These are phyloP conservation scores for Poliocrania exsul DNA, from an alignment of 2,797 vertebrate species.

Conservation along the genomic window DNA sequence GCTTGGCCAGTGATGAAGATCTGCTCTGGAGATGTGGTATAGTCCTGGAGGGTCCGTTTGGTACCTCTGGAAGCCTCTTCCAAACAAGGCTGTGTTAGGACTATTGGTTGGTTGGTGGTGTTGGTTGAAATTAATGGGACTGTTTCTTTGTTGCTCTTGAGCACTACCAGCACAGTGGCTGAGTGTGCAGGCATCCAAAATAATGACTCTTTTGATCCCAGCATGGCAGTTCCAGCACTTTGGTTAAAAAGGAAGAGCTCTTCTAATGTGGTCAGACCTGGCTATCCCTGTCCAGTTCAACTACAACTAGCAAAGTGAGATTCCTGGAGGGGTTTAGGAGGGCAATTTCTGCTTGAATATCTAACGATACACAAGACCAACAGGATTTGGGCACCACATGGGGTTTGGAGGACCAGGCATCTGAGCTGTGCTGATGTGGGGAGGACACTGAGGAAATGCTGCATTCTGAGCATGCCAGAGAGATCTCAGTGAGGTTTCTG, in stretches of 20 bases:
- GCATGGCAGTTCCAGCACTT: neutral
- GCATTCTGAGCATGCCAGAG: neutral
- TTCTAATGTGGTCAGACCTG: slow-evolving; percentile 14
- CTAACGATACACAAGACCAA: neutral
- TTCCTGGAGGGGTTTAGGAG: neutral
- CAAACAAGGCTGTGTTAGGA: neutral
- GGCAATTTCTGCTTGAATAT: neutral
- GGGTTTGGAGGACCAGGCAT: neutral
- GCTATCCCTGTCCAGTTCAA: neutral
- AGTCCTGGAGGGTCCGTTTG: neutral
- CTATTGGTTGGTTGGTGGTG: neutral
- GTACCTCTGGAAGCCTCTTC: neutral
- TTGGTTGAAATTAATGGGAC: neutral
- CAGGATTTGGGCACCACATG: rapidly evolving
- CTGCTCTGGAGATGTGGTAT: neutral
- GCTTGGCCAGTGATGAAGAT: neutral
- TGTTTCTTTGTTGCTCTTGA: neutral
- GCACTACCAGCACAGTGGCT: neutral
- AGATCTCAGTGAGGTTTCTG: neutral
- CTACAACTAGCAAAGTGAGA: neutral
- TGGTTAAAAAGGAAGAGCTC: neutral
- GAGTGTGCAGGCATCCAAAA: neutral
- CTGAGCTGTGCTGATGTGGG: neutral
- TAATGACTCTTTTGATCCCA: neutral
- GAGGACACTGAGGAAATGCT: neutral